Evolutionary conservation across 1,140 invertebrate species (phyloP).

Genomic region (Caenorhabditis inopinata): DNA sequence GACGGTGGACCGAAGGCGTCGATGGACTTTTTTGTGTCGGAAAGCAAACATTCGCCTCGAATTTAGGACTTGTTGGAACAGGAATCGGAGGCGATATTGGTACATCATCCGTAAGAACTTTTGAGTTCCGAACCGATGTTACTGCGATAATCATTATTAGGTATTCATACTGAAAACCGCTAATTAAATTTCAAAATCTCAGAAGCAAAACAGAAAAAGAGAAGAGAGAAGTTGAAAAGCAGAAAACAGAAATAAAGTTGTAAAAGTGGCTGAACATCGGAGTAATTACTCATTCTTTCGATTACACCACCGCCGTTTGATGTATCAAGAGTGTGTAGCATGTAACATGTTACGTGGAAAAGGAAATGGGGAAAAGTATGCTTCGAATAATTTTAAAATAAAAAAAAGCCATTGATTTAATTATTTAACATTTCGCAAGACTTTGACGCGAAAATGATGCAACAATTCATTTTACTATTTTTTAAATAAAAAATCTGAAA

Average conservation of each 20-base stretch:
- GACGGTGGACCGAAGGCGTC: background rate
- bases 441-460: no score
- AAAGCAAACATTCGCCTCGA: background rate
- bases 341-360: background rate
- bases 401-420: no score
- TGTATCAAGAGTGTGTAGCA: background rate
- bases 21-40: background rate
- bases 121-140: background rate
- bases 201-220: background rate
- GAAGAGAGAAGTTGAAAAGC: background rate
- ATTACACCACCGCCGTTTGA: background rate
- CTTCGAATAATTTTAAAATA: background rate
- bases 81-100: background rate
- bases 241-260: background rate
- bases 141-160: background rate
- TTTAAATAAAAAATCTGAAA: no score
- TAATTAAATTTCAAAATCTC: no score
- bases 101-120: background rate
- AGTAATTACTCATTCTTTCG: background rate
- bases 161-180: constrained; percentile 20
- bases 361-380: background rate
- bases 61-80: background rate
- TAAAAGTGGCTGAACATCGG: background rate
- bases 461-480: no score
- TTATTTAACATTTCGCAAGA: no score